Percentiles rank a stretch among this genome's conserved stretches.
These are phyloP conservation scores for Nomada goodeniana DNA, from an alignment of 2,888 invertebrate genomes.

Conservation along the genomic window DNA sequence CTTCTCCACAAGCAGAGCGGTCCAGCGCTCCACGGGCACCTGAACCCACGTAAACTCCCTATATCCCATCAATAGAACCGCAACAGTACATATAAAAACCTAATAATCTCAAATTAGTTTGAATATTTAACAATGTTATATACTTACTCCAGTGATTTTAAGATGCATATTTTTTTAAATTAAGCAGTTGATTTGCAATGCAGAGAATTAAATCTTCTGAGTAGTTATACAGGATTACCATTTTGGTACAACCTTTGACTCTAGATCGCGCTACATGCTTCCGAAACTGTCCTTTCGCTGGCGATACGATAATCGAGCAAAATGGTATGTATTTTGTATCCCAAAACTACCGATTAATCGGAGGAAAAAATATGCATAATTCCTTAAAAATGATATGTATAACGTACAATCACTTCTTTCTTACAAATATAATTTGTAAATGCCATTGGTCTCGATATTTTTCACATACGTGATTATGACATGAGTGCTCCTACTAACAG, in stretches of 20 bases:
- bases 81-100: neutral
- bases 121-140: neutral
- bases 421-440: slow-evolving; percentile 59
- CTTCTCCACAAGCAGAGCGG: too few relatives aligned
- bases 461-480: slow-evolving; percentile 21
- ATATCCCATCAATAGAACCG: too few relatives aligned
- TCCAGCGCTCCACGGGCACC: too few relatives aligned
- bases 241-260: neutral
- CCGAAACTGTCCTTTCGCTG: slow-evolving; percentile 55
- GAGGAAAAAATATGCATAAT: slow-evolving; percentile 41
- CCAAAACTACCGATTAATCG: slow-evolving; percentile 74
- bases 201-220: slow-evolving; percentile 1
- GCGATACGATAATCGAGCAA: slow-evolving; percentile 69
- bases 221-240: neutral
- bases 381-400: slow-evolving; percentile 42
- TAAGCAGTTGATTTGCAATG: neutral
- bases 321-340: slow-evolving; percentile 82
- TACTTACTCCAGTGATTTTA: neutral
- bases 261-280: slow-evolving; percentile 58
- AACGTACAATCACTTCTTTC: neutral
- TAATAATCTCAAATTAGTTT: neutral
- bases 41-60: too few relatives aligned
- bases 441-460: slow-evolving; percentile 5
- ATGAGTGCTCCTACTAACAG: slow-evolving; percentile 22
- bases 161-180: neutral